Conservation (phyloP, 1,140 invertebrate genomes). For the Cotesia chilonis region DNA sequence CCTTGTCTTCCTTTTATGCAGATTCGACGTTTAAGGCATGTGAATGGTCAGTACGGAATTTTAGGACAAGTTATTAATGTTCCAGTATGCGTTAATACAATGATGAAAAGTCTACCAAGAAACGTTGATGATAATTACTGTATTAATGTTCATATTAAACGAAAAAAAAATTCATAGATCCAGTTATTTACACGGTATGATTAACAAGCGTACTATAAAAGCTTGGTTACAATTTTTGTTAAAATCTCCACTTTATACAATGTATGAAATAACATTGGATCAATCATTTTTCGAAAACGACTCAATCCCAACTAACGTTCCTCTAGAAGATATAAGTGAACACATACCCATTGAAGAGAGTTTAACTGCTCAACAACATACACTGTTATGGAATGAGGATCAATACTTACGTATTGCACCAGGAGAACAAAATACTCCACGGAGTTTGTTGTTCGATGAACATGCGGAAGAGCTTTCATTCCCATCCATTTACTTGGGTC, state of each 20-base stretch:
- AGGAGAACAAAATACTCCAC: slow-evolving; percentile 42
- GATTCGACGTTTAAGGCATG: too few relatives aligned
- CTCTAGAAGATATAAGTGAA: slow-evolving; percentile 40
- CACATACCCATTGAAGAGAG: slow-evolving; percentile 45
- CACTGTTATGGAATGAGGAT: slow-evolving; percentile 51
- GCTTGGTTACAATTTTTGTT: slow-evolving; percentile 37
- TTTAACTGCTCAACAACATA: slow-evolving; percentile 49
- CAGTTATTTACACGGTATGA: too few relatives aligned
- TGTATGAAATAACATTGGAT: slow-evolving; percentile 33
- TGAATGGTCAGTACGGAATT: too few relatives aligned
- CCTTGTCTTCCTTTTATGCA: too few relatives aligned
- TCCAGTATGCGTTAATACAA: too few relatives aligned
- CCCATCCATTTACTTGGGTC: slow-evolving; percentile 52
- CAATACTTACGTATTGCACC: slow-evolving; percentile 48
- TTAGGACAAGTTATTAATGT: too few relatives aligned
- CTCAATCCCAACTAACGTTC: too few relatives aligned
- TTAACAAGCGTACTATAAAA: slow-evolving; percentile 27
- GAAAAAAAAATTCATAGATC: too few relatives aligned
- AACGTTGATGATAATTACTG: too few relatives aligned
- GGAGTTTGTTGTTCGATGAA: slow-evolving; percentile 43
- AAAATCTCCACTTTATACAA: slow-evolving; percentile 38
- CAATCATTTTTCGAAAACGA: slow-evolving; percentile 14
- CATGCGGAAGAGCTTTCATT: slow-evolving; percentile 55
- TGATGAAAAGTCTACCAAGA: too few relatives aligned
- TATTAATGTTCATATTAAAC: too few relatives aligned